Percentiles rank a stretch among this genome's conserved stretches.
These are phyloP conservation scores for Echiichthys vipera DNA, from an alignment of 2,797 vertebrate species.

Conservation along the genomic window DNA sequence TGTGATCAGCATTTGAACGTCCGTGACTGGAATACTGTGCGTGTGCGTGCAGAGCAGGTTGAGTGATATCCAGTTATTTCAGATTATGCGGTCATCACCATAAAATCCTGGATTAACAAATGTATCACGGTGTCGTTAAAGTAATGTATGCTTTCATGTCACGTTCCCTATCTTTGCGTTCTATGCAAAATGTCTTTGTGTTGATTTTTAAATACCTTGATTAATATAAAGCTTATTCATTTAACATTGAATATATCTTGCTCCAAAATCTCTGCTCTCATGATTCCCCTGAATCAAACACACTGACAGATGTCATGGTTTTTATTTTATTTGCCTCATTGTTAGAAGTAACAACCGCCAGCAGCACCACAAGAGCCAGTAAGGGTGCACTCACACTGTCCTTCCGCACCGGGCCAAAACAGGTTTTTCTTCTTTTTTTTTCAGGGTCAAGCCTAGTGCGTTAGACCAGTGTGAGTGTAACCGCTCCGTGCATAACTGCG, in stretches of 20 bases:
- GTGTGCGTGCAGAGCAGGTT: neutral
- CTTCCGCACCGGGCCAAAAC: no score
- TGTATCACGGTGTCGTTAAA: neutral
- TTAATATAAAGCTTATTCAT: neutral
- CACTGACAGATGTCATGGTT: neutral
- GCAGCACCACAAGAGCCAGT: neutral
- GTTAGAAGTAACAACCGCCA: neutral
- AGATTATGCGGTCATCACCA: neutral
- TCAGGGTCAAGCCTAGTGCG: no score
- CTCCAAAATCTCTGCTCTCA: neutral
- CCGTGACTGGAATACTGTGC: conserved; percentile 1
- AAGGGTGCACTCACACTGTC: no score
- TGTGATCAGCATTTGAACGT: conserved; percentile 15
- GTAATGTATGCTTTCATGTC: neutral
- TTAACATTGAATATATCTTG: neutral
- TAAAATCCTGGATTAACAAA: neutral
- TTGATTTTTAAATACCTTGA: neutral
- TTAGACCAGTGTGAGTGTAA: no score
- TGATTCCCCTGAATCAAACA: neutral
- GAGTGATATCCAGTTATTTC: neutral
- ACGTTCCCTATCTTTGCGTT: neutral
- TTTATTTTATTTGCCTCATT: neutral
- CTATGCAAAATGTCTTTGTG: neutral
- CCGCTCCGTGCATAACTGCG: no score
- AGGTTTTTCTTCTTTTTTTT: no score